phyloP scores from a whole-genome alignment of 2,113 vertebrate genomes.

The Ondatra zibethicus region DNA sequence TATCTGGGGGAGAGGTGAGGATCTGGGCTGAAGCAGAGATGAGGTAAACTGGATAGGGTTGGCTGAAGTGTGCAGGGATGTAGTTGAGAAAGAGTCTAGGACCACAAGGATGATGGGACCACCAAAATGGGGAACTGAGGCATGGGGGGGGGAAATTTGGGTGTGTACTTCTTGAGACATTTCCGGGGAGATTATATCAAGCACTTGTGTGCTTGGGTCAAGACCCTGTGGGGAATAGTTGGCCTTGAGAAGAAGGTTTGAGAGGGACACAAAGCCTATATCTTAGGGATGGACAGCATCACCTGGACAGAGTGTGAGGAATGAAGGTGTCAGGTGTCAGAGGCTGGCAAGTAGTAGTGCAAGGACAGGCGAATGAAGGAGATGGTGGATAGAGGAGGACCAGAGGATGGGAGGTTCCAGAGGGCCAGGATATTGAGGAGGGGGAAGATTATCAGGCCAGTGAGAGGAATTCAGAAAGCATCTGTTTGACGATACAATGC shows the following conservation, averaged over 20 bases:
- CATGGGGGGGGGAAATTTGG: rapidly evolving
- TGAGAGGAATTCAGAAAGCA: background rate
- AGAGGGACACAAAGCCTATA: background rate
- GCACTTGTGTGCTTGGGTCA: background rate
- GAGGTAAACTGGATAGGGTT: background rate
- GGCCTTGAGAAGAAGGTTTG: background rate
- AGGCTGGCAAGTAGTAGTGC: rapidly evolving
- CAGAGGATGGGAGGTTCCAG: background rate
- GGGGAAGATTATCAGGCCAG: background rate
- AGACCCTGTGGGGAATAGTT: background rate
- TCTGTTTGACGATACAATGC: too few species aligned
- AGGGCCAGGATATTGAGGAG: rapidly evolving
- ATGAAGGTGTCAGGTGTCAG: background rate
- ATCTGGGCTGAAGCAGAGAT: background rate
- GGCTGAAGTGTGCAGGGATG: background rate
- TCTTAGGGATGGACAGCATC: rapidly evolving
- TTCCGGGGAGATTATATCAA: rapidly evolving
- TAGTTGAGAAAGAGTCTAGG: background rate
- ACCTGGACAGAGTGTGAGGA: background rate
- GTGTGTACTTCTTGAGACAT: too few species aligned
- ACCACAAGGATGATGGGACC: background rate
- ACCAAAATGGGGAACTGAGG: rapidly evolving
- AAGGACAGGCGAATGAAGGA: too few species aligned
- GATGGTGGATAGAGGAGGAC: rapidly evolving
- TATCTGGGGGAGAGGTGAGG: background rate